A percentile compares a stretch with the other conserved stretches of the same genome.
Evolutionary conservation across 1,140 invertebrate genomes (phyloP).

Genomic region (Tenebrio molitor): DNA sequence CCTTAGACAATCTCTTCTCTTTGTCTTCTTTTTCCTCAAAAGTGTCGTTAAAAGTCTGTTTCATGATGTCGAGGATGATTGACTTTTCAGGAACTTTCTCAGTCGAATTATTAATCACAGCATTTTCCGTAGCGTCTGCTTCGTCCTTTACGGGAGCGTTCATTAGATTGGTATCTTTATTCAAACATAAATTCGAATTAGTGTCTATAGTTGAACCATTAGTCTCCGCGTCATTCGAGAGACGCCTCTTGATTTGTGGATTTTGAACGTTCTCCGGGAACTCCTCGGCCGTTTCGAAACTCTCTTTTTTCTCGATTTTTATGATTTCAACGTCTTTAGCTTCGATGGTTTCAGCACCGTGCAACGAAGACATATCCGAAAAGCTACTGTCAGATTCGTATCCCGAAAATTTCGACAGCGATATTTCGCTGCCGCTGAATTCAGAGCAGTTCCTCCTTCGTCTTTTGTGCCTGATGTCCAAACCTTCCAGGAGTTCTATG

Average conservation of each 20-base stretch:
- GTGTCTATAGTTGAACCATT: constrained; percentile 55
- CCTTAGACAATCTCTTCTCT: constrained; percentile 22
- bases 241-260: constrained; percentile 47
- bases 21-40: constrained; percentile 52
- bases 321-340: constrained; percentile 60
- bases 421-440: constrained; percentile 70
- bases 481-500: constrained; percentile 67
- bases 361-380: constrained; percentile 68
- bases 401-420: constrained; percentile 69
- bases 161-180: constrained; percentile 56
- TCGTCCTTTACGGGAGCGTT: constrained; percentile 31
- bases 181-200: constrained; percentile 61
- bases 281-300: background rate
- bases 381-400: constrained; percentile 75
- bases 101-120: constrained; percentile 63
- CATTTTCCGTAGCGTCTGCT: constrained; percentile 46
- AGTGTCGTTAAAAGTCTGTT: constrained; percentile 66
- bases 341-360: constrained; percentile 66
- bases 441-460: constrained; percentile 72
- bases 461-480: constrained; percentile 70
- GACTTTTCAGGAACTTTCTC: constrained; percentile 66
- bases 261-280: background rate
- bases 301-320: constrained; percentile 46
- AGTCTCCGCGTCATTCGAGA: constrained; percentile 62
- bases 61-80: constrained; percentile 67